phyloP scores from a whole-genome alignment of 2,113 vertebrate genomes.

The Glaucomys volans region DNA sequence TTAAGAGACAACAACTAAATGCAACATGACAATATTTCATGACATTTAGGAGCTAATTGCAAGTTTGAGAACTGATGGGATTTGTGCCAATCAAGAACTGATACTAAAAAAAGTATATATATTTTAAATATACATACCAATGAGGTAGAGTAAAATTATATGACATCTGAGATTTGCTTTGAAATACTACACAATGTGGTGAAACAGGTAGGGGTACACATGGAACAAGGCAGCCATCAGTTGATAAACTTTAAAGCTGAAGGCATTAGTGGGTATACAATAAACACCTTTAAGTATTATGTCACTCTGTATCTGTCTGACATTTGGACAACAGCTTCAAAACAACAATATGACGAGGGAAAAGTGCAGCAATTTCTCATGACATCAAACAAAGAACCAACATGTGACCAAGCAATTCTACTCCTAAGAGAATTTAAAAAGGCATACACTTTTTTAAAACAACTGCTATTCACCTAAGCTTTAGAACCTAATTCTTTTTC shows the following conservation, averaged over 20 bases:
- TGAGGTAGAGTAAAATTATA: not conserved
- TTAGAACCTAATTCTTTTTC: slow-evolving; percentile 30
- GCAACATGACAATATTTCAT: not conserved
- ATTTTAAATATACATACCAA: slow-evolving; percentile 31
- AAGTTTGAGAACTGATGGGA: not conserved
- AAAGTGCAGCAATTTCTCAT: not conserved
- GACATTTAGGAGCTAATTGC: slow-evolving; percentile 9
- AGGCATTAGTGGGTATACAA: not conserved
- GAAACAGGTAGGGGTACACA: not conserved
- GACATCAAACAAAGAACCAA: not conserved
- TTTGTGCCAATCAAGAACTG: slow-evolving; percentile 25
- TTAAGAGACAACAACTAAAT: not conserved
- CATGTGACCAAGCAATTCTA: not conserved
- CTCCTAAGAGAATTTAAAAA: not conserved
- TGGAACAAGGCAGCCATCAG: not conserved
- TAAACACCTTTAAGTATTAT: not conserved
- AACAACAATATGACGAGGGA: not conserved
- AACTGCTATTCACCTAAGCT: not conserved
- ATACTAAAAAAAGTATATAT: not conserved
- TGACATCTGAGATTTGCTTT: not conserved
- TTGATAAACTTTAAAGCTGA: not conserved
- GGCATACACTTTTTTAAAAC: not conserved
- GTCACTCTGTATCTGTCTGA: not conserved
- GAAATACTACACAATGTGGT: not conserved
- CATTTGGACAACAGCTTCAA: not conserved